Conservation (phyloP, 2,113 vertebrate genomes). For the Acanthochromis polyacanthus region DNA sequence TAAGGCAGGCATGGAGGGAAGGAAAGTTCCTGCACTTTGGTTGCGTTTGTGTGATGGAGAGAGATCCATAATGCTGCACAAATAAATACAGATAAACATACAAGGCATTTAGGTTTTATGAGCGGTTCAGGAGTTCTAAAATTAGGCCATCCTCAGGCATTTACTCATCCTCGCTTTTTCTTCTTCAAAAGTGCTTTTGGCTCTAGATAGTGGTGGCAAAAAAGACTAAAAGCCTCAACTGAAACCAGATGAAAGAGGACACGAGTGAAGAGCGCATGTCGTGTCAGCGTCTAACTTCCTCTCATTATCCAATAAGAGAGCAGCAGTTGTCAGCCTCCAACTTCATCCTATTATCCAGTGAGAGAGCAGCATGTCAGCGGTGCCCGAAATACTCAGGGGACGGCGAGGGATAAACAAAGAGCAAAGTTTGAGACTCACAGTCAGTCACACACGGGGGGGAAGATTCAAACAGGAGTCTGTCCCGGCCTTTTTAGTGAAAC, state of each 20-base stretch:
- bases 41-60: background rate
- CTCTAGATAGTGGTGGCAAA: conserved; percentile 12
- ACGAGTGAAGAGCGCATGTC: conserved; percentile 64
- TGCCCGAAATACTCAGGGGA: conserved; percentile 64
- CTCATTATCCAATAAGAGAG: conserved; percentile 81
- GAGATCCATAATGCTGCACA: conserved; percentile 6
- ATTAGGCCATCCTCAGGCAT: conserved; percentile 33
- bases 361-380: conserved; percentile 51
- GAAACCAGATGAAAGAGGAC: conserved; percentile 82
- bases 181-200: conserved; percentile 61
- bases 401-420: conserved; percentile 73
- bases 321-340: conserved; percentile 54
- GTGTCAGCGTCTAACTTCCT: conserved; percentile 75
- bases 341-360: conserved; percentile 70
- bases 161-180: conserved; percentile 23
- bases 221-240: conserved; percentile 71
- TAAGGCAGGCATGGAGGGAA: conserved; percentile 22
- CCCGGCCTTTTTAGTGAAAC: conserved; percentile 73
- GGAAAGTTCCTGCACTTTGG: background rate
- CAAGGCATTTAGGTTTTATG: conserved; percentile 3
- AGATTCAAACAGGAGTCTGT: conserved; percentile 57
- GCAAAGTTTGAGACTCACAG: conserved; percentile 59
- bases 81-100: conserved; percentile 18
- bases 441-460: conserved; percentile 27
- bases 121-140: conserved; percentile 37